Percentiles rank a stretch among this genome's conserved stretches.
phyloP scores from a whole-genome alignment of 2,797 vertebrate species.

The Sebastes nivosus region DNA sequence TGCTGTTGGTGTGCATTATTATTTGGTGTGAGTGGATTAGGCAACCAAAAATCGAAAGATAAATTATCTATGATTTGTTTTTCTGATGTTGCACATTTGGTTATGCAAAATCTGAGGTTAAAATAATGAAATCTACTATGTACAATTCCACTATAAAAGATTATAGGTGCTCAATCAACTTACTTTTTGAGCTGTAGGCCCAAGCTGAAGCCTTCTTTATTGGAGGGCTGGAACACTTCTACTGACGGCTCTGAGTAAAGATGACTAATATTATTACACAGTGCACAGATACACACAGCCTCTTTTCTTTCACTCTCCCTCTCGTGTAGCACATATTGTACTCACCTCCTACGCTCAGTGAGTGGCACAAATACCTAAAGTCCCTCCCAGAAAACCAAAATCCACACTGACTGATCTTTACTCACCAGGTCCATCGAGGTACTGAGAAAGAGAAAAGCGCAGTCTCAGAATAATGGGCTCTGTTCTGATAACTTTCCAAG shows the following conservation, averaged over 20 bases:
- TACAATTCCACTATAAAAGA: neutral
- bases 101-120: neutral
- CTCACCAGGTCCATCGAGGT: conserved; percentile 99
- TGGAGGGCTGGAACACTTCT: conserved; percentile 98
- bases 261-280: conserved; percentile 60
- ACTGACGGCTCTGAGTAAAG: conserved; percentile 91
- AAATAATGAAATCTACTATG: neutral
- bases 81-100: neutral
- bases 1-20: neutral
- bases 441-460: conserved; percentile 98
- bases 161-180: conserved; percentile 58
- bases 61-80: neutral
- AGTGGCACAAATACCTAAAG: conserved; percentile 66
- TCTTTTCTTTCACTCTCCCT: conserved; percentile 31
- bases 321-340: conserved; percentile 42
- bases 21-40: neutral
- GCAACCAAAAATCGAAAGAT: neutral
- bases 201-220: conserved; percentile 96
- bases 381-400: conserved; percentile 64
- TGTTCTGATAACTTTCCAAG: conserved; percentile 98
- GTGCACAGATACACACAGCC: conserved; percentile 24
- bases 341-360: conserved; percentile 66
- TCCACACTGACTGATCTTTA: conserved; percentile 63
- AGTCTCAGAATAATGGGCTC: conserved; percentile 96
- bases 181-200: conserved; percentile 98